phyloP scores from a whole-genome alignment of 1,140 invertebrate species.

The Bombus breviceps region DNA sequence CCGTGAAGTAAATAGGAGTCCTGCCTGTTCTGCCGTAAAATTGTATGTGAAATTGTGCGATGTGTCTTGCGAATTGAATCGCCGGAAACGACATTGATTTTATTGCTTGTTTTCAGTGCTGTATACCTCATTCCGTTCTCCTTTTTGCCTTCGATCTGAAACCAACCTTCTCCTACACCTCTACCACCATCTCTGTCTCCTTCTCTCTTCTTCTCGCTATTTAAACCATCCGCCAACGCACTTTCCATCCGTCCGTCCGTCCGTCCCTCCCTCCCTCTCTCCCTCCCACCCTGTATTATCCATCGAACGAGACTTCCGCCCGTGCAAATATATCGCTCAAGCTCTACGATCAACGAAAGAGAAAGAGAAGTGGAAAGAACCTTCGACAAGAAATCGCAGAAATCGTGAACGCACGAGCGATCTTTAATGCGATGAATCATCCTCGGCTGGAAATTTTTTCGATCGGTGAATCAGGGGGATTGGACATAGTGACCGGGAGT shows the following conservation, averaged over 20 bases:
- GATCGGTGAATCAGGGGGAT: not conserved
- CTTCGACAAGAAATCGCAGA: conserved; percentile 21
- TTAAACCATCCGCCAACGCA: not conserved
- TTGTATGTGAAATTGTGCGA: conserved; percentile 84
- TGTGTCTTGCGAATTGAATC: conserved; percentile 84
- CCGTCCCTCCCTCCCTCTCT: no score
- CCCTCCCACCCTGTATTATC: not conserved
- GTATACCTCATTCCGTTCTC: conserved; percentile 64
- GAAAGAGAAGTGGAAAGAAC: not conserved
- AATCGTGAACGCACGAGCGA: conserved; percentile 40
- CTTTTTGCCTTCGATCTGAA: conserved; percentile 33
- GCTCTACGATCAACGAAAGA: not conserved
- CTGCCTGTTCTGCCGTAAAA: conserved; percentile 83
- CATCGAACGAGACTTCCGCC: not conserved
- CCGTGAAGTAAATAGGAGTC: conserved; percentile 82
- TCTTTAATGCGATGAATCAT: conserved; percentile 38
- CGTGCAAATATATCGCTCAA: conserved; percentile 10
- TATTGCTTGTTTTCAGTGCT: conserved; percentile 82
- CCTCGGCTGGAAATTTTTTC: conserved; percentile 23
- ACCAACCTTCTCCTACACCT: not conserved
- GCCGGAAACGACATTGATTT: conserved; percentile 83
- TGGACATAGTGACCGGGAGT: no score
- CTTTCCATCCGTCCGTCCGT: not conserved
- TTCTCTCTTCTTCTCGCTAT: not conserved
- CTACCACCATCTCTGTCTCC: not conserved